A percentile compares a stretch with the other conserved stretches of the same genome.
phyloP scores from a whole-genome alignment of 1,140 invertebrate genomes.

The Drosophila subpulchrella region DNA sequence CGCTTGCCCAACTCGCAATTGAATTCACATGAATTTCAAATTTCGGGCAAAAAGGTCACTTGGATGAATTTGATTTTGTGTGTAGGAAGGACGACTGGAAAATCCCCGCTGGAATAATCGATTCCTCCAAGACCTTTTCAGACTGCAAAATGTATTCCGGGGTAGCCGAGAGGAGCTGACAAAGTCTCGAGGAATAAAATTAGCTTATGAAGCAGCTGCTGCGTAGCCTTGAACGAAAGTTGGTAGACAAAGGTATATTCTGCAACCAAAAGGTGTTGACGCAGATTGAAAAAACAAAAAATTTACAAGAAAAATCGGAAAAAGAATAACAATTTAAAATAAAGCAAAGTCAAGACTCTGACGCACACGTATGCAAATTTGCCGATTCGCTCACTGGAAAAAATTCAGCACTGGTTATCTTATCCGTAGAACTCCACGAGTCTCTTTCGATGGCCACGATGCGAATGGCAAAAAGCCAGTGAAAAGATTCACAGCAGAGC shows the following conservation, averaged over 20 bases:
- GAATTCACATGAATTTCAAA: conserved; percentile 27
- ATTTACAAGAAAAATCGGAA: conserved; percentile 20
- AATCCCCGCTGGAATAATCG: conserved; percentile 1
- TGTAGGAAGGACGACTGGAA: conserved; percentile 8
- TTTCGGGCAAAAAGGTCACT: conserved; percentile 23
- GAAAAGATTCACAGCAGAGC: conserved; percentile 49
- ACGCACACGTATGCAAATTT: conserved; percentile 79
- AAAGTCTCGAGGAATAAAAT: conserved; percentile 32
- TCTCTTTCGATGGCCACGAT: conserved; percentile 54
- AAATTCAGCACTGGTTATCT: conserved; percentile 32
- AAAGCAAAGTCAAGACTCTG: conserved; percentile 42
- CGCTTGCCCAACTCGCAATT: conserved; percentile 7
- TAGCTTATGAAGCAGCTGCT: conserved; percentile 28
- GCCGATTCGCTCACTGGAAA: conserved; percentile 21
- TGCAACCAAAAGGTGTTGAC: conserved; percentile 41
- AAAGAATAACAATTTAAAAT: conserved; percentile 39
- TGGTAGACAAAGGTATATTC: conserved; percentile 10
- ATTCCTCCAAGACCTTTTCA: conserved; percentile 2
- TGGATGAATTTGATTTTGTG: conserved; percentile 21
- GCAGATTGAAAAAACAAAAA: conserved; percentile 29
- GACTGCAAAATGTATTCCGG: conserved; percentile 4
- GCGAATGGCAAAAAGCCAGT: conserved; percentile 60
- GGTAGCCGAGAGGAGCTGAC: background rate
- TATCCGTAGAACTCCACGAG: conserved; percentile 19
- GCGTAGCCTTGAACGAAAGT: conserved; percentile 48